phyloP scores from a whole-genome alignment of 2,797 vertebrate genomes.

The Sitta carolinensis region DNA sequence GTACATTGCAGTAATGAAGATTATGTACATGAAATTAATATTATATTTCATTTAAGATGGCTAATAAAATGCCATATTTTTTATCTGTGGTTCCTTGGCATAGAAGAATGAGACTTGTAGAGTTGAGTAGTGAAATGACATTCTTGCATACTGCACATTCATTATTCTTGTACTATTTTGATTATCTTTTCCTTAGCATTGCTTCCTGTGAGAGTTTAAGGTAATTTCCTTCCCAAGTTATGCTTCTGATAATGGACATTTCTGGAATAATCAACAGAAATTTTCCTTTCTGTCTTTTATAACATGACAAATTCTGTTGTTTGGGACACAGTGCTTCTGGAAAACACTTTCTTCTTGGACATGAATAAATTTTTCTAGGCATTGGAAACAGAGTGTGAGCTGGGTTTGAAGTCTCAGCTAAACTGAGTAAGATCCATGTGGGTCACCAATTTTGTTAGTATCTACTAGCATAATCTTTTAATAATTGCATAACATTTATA shows the following conservation, averaged over 20 bases:
- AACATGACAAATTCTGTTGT: background rate
- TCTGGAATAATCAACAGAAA: background rate
- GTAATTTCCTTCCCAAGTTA: background rate
- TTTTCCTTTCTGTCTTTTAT: background rate
- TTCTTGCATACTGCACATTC: background rate
- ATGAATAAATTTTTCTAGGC: background rate
- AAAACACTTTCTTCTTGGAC: background rate
- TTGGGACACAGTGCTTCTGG: background rate
- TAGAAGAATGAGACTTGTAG: background rate
- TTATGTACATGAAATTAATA: constrained; percentile 47
- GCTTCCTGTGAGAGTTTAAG: background rate
- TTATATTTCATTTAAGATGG: constrained; percentile 53
- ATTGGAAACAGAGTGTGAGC: background rate
- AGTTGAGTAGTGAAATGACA: background rate
- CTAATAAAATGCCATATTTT: constrained; percentile 52
- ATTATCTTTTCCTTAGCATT: background rate
- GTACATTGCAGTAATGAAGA: constrained; percentile 41
- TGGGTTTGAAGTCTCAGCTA: background rate
- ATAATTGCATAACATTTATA: background rate
- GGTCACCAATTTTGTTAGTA: background rate
- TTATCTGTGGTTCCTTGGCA: constrained; percentile 27
- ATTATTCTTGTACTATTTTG: background rate
- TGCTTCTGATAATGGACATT: background rate
- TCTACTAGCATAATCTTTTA: background rate
- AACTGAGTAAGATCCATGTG: background rate